Evolutionary conservation across 1,140 invertebrate species (phyloP).

Genomic region (Drosophila funebris): DNA sequence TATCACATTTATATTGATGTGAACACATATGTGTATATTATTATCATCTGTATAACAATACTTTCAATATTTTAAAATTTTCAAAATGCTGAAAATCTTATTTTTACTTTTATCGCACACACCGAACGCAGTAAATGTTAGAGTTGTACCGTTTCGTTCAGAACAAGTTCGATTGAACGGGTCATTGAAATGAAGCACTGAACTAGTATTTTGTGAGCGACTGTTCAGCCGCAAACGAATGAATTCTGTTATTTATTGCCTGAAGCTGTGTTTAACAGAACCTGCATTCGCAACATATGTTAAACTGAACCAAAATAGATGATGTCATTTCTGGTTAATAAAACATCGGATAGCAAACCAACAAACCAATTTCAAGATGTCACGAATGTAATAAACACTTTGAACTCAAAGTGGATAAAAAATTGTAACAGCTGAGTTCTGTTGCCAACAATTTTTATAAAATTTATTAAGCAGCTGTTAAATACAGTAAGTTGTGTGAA

Average conservation of each 20-base stretch:
- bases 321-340: no score
- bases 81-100: slow-evolving; percentile 14
- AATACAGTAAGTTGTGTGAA: no score
- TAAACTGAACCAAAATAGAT: slow-evolving; percentile 29
- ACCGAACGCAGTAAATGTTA: slow-evolving; percentile 37
- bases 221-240: not conserved
- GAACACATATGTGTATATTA: slow-evolving; percentile 6
- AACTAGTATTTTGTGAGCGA: not conserved
- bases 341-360: no score
- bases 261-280: slow-evolving; percentile 8
- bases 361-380: not conserved
- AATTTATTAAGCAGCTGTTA: no score
- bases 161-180: slow-evolving; percentile 3
- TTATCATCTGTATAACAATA: not conserved
- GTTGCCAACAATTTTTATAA: no score
- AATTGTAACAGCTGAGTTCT: no score
- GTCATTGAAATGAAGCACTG: not conserved
- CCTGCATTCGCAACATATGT: slow-evolving; percentile 19
- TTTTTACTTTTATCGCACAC: slow-evolving; percentile 30
- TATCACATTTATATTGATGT: slow-evolving; percentile 3
- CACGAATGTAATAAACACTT: no score
- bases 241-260: not conserved
- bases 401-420: no score
- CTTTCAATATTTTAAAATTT: slow-evolving; percentile 11
- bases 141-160: slow-evolving; percentile 2